A percentile compares a stretch with the other conserved stretches of the same genome.
Evolutionary conservation across 1,140 invertebrate genomes (phyloP).

Genomic region (Heliconius nattereri): DNA sequence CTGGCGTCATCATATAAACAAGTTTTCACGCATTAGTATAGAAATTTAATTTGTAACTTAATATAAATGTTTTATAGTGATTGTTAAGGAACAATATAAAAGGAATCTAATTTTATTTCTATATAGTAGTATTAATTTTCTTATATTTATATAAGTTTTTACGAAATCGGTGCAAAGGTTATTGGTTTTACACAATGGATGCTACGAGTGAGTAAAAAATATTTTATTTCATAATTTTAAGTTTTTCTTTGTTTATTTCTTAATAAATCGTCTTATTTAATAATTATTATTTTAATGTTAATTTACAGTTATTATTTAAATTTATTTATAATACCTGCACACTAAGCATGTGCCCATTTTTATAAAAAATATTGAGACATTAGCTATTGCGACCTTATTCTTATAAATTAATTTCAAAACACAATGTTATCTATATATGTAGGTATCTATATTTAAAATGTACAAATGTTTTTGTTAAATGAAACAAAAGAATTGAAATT

Average conservation of each 20-base stretch:
- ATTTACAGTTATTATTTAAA: not conserved
- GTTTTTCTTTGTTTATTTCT: not conserved
- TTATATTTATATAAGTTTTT: conserved; percentile 18
- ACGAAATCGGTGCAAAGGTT: conserved; percentile 59
- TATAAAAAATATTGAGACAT: not conserved
- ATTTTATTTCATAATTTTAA: not conserved
- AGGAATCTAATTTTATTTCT: not conserved
- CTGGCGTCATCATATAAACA: conserved; percentile 53
- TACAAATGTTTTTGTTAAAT: not conserved
- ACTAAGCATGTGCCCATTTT: not conserved
- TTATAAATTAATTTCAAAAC: not conserved
- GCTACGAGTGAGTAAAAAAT: conserved; percentile 69
- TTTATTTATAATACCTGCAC: not conserved
- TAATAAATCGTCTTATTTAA: not conserved
- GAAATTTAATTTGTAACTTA: conserved; percentile 17
- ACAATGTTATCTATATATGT: not conserved
- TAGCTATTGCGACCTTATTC: not conserved
- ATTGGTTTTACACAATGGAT: conserved; percentile 71
- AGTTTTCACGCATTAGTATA: conserved; percentile 39
- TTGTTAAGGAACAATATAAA: not conserved
- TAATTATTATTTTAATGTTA: not conserved
- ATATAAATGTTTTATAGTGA: not conserved
- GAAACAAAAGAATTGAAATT: not conserved
- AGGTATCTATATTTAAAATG: not conserved
- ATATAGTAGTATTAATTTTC: not conserved